Percentiles rank a stretch among this genome's conserved stretches.
Conservation (phyloP, 1,140 invertebrate genomes). For the Brachionus calyciflorus region DNA sequence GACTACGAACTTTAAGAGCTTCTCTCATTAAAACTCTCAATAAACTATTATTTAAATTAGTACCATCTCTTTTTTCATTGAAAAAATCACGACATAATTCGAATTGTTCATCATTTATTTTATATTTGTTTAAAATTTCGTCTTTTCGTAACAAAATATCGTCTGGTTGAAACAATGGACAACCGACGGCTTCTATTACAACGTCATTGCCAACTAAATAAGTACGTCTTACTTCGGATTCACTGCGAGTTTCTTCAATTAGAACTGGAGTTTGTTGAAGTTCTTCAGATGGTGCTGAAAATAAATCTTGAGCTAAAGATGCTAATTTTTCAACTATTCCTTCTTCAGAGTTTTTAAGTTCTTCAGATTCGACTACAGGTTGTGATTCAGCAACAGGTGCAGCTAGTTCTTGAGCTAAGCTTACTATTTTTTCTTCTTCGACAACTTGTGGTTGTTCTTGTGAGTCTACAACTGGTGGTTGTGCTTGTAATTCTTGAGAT, state of each 20-base stretch:
- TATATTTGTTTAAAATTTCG: constrained; percentile 23
- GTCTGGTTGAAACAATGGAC: background rate
- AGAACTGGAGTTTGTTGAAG: background rate
- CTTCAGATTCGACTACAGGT: too few relatives aligned
- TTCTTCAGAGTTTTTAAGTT: background rate
- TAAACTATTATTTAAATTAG: background rate
- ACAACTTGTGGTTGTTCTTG: too few relatives aligned
- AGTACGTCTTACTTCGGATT: background rate
- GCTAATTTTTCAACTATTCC: background rate
- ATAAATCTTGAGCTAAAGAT: background rate
- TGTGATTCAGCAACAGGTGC: too few relatives aligned
- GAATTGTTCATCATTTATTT: constrained; percentile 29
- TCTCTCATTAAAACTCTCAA: constrained; percentile 22
- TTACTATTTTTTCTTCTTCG: too few relatives aligned
- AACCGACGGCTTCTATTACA: background rate
- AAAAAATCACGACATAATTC: constrained; percentile 29
- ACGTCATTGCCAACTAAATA: background rate
- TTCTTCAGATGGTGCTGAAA: too few relatives aligned
- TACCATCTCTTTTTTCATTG: constrained; percentile 2
- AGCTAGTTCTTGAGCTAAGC: too few relatives aligned
- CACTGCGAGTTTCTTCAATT: background rate
- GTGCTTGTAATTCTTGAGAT: too few relatives aligned
- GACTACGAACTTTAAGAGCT: background rate
- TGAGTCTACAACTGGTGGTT: too few relatives aligned
- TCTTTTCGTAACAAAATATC: constrained; percentile 10